A percentile compares a stretch with the other conserved stretches of the same genome.
phyloP scores from a whole-genome alignment of 2,113 vertebrate genomes.

The Elephantulus edwardii region DNA sequence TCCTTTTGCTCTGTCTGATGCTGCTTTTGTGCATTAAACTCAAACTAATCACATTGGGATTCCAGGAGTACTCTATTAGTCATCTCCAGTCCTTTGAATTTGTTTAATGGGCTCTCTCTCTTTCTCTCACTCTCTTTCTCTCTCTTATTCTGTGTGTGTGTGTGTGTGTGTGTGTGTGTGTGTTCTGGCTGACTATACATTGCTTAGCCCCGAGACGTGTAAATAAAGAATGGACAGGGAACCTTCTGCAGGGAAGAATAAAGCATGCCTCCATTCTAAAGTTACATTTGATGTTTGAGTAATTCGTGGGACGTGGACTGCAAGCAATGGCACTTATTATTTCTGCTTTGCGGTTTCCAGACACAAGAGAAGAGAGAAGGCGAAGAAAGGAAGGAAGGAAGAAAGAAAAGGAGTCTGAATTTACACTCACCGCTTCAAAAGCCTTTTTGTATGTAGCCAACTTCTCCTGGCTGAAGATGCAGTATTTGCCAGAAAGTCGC shows the following conservation, averaged over 20 bases:
- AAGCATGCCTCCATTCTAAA: slow-evolving; percentile 87
- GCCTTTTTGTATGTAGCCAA: slow-evolving; percentile 92
- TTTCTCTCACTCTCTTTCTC: too few species aligned
- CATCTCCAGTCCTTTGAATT: slow-evolving; percentile 89
- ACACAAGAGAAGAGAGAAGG: slow-evolving; percentile 83
- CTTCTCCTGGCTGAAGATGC: slow-evolving; percentile 94
- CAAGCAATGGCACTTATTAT: slow-evolving; percentile 85
- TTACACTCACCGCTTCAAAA: slow-evolving; percentile 95
- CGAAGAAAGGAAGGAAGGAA: slow-evolving; percentile 83
- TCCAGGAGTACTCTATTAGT: slow-evolving; percentile 88
- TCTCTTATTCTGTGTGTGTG: slow-evolving; percentile 75
- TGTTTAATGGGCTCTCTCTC: slow-evolving; percentile 89
- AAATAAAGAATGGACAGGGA: slow-evolving; percentile 86
- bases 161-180: slow-evolving; percentile 52
- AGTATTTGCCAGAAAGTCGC: slow-evolving; percentile 94
- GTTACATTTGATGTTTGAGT: slow-evolving; percentile 87
- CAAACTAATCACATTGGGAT: slow-evolving; percentile 91
- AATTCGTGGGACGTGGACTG: slow-evolving; percentile 85
- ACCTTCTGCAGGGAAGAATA: slow-evolving; percentile 85
- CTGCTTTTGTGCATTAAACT: slow-evolving; percentile 89
- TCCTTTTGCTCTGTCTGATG: slow-evolving; percentile 82
- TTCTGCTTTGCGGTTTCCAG: slow-evolving; percentile 84
- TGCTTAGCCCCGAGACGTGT: slow-evolving; percentile 83
- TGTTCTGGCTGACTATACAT: slow-evolving; percentile 81
- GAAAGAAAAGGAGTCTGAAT: slow-evolving; percentile 85